Percentiles rank a stretch among this genome's conserved stretches.
phyloP scores from a whole-genome alignment of 2,888 invertebrate genomes.

The Eutolmus rufibarbis region DNA sequence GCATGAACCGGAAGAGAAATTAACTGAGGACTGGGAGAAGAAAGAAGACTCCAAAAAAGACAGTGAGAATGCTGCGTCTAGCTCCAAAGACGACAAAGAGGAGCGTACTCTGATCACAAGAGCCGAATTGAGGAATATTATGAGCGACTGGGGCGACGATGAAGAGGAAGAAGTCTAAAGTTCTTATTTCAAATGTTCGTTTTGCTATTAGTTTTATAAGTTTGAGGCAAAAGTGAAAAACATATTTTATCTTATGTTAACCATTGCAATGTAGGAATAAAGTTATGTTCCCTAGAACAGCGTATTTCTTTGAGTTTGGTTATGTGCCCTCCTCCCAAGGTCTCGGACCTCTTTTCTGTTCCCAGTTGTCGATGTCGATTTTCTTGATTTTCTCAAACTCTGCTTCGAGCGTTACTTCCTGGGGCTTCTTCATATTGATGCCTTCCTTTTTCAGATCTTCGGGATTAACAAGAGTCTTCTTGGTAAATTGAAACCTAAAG shows the following conservation, averaged over 20 bases:
- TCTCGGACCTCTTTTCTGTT: slow-evolving; percentile 82
- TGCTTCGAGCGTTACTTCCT: slow-evolving; percentile 75
- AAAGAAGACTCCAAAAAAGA: slow-evolving; percentile 44
- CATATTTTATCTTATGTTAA: neutral
- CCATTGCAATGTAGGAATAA: neutral
- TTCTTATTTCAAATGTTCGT: neutral
- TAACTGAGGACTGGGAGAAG: neutral
- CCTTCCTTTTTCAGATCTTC: slow-evolving; percentile 75
- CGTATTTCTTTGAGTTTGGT: neutral
- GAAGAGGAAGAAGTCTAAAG: slow-evolving; percentile 1
- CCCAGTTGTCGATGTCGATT: slow-evolving; percentile 83
- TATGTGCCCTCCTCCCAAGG: slow-evolving; percentile 76
- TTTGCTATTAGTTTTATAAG: neutral
- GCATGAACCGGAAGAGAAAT: neutral
- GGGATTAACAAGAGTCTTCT: slow-evolving; percentile 66
- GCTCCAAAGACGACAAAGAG: neutral
- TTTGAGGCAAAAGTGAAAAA: neutral
- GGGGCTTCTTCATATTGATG: slow-evolving; percentile 70
- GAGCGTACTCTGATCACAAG: slow-evolving; percentile 41
- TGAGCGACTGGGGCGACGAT: slow-evolving; percentile 58
- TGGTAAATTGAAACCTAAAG: slow-evolving; percentile 68
- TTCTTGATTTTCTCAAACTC: slow-evolving; percentile 77
- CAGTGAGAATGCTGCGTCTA: neutral
- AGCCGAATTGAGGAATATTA: slow-evolving; percentile 59
- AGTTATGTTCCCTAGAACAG: neutral